A percentile compares a stretch with the other conserved stretches of the same genome.
Evolutionary conservation across 2,797 vertebrate species (phyloP).

Genomic region (Yasuhikotakia modesta): DNA sequence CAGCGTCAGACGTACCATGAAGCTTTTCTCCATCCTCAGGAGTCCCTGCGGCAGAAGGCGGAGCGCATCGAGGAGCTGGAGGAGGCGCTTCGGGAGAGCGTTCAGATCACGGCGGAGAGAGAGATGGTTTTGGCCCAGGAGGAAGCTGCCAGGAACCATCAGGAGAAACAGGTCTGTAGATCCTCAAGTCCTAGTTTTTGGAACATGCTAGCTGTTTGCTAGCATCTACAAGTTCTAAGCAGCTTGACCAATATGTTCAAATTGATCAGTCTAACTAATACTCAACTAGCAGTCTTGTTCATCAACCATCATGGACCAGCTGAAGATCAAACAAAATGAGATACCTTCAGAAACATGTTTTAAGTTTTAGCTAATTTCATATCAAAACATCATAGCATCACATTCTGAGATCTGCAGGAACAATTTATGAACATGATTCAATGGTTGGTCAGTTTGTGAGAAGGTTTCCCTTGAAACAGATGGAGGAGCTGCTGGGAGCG

Average conservation of each 20-base stretch:
- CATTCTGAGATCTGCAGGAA: too few species aligned
- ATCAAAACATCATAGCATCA: too few species aligned
- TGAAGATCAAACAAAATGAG: neutral
- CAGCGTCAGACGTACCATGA: neutral
- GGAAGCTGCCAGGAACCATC: slow-evolving; percentile 91
- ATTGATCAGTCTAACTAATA: too few species aligned
- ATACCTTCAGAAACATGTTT: neutral
- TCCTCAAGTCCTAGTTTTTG: too few species aligned
- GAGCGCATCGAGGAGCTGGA: slow-evolving; percentile 98
- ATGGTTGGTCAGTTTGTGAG: too few species aligned
- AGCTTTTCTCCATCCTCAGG: slow-evolving; percentile 71
- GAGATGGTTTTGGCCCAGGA: slow-evolving; percentile 99
- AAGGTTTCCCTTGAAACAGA: slow-evolving; percentile 71
- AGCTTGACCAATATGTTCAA: neutral
- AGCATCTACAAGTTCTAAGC: neutral
- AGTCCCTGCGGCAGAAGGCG: slow-evolving; percentile 90
- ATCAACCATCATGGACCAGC: neutral
- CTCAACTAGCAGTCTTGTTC: neutral
- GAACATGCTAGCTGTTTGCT: too few species aligned
- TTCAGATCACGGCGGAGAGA: slow-evolving; percentile 97
- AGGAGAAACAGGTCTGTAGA: slow-evolving; percentile 91
- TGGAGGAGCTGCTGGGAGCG: slow-evolving; percentile 93
- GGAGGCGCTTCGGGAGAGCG: slow-evolving; percentile 97
- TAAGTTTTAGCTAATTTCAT: too few species aligned
- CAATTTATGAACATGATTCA: too few species aligned